Evolutionary conservation across 2,797 vertebrate species (phyloP).

Genomic region (Sebastes baramenuke): DNA sequence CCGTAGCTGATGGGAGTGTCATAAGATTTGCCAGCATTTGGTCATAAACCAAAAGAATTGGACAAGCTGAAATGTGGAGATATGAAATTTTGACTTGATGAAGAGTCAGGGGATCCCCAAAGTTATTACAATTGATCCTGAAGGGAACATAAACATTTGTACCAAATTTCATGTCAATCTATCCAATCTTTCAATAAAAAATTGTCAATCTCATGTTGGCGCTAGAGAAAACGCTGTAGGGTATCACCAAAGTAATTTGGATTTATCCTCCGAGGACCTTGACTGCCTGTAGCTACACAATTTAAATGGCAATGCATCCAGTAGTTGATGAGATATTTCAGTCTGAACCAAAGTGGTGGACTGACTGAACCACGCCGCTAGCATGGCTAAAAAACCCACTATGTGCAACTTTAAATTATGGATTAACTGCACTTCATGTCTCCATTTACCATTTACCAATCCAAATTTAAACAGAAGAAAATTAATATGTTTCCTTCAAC

Average conservation of each 20-base stretch:
- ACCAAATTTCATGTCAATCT: background rate
- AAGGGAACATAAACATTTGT: no score
- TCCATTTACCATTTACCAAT: background rate
- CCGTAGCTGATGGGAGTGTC: rapidly evolving
- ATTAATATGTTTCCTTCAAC: background rate
- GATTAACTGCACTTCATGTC: background rate
- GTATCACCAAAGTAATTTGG: background rate
- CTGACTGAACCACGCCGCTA: background rate
- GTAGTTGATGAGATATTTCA: background rate
- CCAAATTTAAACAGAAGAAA: background rate
- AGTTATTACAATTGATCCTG: no score
- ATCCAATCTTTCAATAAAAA: background rate
- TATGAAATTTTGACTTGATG: no score
- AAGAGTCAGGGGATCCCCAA: no score
- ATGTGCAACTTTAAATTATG: background rate
- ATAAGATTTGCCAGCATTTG: no score
- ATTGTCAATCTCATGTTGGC: background rate
- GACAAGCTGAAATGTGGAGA: no score
- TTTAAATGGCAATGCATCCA: background rate
- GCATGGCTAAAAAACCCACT: background rate
- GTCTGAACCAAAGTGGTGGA: background rate
- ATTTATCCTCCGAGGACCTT: background rate
- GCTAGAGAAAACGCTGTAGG: background rate
- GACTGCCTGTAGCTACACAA: background rate
- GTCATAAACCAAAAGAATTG: no score